Evolutionary conservation across 2,888 invertebrate species (phyloP), one percentile per base, ranked within the genome.

Genomic region (Cephus pulcher): DNA sequence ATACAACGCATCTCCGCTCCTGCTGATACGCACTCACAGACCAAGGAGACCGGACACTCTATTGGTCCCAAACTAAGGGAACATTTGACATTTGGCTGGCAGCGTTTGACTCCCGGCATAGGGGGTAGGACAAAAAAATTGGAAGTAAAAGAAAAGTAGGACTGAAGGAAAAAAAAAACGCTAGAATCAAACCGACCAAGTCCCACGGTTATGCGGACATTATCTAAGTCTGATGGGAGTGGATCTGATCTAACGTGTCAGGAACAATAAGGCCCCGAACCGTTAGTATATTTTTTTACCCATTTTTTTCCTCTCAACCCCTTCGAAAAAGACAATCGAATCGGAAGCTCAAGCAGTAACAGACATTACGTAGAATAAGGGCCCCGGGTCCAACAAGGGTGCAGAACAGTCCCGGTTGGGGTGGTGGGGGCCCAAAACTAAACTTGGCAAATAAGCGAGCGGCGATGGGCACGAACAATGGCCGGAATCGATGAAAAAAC

Each of bases 401-500:
- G 23, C 56, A 56, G 56, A 56, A 56, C 23, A 15, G 23, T 0
- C 40, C 40, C 23, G 40, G 23, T 2, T 56, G 23, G 9, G 56
- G 15, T 56, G 56, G 56, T 56, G 56, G 23, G 56, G 56, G 56
- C 23, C 56, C 56, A 56, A 56, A 56, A 56, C 56, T 56, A 56
- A 23, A 23, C 56, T 56, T 56, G 56, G 56, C 56, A 71, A 71
- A 71, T 71, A 71, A 71, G 71, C 34, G 71, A 32, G 1, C 34
- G 56, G 23, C 56, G 56, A 56, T 56, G 56, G 56, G 56, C 56
- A 56, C 56, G 78, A 76, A 78, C 78, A 78, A 78, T 76, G 78
- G 78, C 80, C 79, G 75, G 80, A 81, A 81, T 80, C 80, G 80
- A 74, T 74, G 80, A 34, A 83, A 83, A 81, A 84, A 82, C 84